phyloP scores from a whole-genome alignment of 2,797 vertebrate species.

The Triplophysa bombifrons region DNA sequence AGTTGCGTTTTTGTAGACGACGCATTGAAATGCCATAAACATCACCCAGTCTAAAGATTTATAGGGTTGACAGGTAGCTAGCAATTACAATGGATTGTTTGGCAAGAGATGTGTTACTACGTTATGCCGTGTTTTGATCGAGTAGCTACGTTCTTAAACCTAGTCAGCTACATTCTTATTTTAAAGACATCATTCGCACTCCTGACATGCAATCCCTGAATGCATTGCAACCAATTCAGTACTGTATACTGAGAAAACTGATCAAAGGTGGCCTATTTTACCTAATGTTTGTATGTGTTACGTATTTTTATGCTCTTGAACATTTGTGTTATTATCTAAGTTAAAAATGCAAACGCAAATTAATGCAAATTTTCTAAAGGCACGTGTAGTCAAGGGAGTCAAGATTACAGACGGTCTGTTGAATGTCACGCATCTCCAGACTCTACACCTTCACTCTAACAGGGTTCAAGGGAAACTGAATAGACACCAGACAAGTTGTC shows the following conservation, averaged over 20 bases:
- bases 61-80: background rate
- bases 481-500: background rate
- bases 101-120: background rate
- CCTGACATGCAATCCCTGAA: no score
- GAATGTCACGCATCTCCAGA: conserved; percentile 5
- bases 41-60: background rate
- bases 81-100: background rate
- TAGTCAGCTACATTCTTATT: background rate
- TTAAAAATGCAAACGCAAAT: no score
- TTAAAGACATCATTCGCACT: background rate
- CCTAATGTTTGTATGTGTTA: background rate
- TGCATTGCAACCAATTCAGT: no score
- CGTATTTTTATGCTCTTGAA: no score
- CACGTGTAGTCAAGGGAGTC: background rate
- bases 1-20: background rate
- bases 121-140: background rate
- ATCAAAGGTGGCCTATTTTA: background rate
- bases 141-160: background rate
- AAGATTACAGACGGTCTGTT: conserved; percentile 35
- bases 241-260: no score
- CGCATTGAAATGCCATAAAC: conserved; percentile 12
- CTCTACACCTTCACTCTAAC: background rate
- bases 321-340: no score
- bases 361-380: background rate
- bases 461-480: background rate